Evolutionary conservation across 2,888 invertebrate genomes (phyloP).

Genomic region (Coleophora flavipennella): DNA sequence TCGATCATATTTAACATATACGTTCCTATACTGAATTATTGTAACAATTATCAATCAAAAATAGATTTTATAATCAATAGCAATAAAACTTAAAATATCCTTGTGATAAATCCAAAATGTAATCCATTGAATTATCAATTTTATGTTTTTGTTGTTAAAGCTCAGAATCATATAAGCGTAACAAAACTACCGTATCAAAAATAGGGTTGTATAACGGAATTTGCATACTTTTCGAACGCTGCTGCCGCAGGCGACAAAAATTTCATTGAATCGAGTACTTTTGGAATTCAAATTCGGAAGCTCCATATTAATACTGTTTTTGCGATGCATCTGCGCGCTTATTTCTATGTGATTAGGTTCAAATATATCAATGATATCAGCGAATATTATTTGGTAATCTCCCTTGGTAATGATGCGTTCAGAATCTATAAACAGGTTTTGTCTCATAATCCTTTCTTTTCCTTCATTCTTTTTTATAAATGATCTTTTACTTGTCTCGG

Average conservation of each 20-base stretch:
- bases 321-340: neutral
- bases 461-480: conserved; percentile 30
- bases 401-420: conserved; percentile 48
- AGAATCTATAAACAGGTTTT: conserved; percentile 66
- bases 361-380: neutral
- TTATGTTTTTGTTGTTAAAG: no score
- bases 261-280: conserved; percentile 27
- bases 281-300: conserved; percentile 21
- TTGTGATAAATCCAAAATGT: neutral
- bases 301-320: conserved; percentile 14
- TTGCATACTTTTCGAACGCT: conserved; percentile 45
- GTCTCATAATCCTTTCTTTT: conserved; percentile 42
- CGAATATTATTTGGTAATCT: conserved; percentile 5
- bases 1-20: conserved; percentile 31
- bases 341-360: no score
- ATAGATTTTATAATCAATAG: neutral
- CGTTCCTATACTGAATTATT: neutral
- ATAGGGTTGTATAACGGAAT: conserved; percentile 33
- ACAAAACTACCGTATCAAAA: conserved; percentile 1
- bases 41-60: neutral
- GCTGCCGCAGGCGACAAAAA: conserved; percentile 43
- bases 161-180: no score
- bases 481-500: conserved; percentile 30
- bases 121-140: conserved; percentile 5
- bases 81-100: conserved; percentile 1